Percentiles rank a stretch among this genome's conserved stretches.
Evolutionary conservation across 2,797 vertebrate genomes (phyloP).

Genomic region (Onychomys arenicola): DNA sequence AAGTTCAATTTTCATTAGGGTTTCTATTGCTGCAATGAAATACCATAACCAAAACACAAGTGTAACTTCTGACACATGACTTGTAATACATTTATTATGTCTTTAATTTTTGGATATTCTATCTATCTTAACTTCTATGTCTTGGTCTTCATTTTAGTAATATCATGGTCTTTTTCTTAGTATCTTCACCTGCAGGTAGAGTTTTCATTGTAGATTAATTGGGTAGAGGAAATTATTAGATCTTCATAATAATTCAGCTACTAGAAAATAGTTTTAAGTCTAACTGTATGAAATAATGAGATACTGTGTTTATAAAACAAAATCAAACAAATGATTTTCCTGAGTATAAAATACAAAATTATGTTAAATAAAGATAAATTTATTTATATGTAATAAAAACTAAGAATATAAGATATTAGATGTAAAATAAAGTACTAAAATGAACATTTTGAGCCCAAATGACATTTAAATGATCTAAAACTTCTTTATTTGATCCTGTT

Average conservation of each 20-base stretch:
- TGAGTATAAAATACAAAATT: not conserved
- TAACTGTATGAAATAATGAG: not conserved
- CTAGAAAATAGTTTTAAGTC: not conserved
- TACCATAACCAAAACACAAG: not conserved
- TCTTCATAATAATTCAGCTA: not conserved
- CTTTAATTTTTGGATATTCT: not conserved
- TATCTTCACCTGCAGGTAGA: not conserved
- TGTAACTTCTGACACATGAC: not conserved
- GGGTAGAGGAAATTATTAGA: not conserved
- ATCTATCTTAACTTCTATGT: not conserved
- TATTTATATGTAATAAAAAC: not conserved
- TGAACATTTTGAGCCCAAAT: not conserved
- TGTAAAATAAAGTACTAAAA: not conserved
- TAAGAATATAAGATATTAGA: not conserved
- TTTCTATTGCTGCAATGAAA: not conserved
- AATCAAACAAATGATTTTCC: not conserved
- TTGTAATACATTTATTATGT: not conserved
- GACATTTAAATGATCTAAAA: not conserved
- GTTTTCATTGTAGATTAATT: not conserved
- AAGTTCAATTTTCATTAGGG: not conserved
- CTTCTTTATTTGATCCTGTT: not conserved
- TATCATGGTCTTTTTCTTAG: not conserved
- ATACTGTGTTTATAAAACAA: constrained; percentile 14
- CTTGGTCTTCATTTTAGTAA: not conserved
- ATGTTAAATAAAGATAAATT: not conserved